phyloP scores from a whole-genome alignment of 2,113 vertebrate species.

The Sylvia atricapilla region DNA sequence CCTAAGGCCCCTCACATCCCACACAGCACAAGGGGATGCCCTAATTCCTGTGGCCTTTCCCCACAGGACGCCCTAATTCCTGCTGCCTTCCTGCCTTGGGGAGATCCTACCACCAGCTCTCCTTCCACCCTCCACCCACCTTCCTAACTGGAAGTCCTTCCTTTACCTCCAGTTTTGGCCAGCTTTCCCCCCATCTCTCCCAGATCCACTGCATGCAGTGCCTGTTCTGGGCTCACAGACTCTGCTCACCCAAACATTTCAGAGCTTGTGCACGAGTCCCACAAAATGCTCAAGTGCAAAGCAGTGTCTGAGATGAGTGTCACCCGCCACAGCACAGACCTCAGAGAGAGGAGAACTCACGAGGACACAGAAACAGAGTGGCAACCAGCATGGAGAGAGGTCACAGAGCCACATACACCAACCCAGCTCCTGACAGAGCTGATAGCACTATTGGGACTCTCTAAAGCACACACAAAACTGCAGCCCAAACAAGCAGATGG shows the following conservation, averaged over 20 bases:
- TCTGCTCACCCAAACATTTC: background rate
- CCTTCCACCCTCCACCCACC: background rate
- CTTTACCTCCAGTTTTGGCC: background rate
- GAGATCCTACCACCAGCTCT: background rate
- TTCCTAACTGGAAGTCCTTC: background rate
- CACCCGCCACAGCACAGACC: background rate
- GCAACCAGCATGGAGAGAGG: background rate
- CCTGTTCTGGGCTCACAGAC: background rate
- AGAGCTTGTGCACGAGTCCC: background rate
- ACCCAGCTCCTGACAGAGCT: background rate
- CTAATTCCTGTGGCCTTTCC: background rate
- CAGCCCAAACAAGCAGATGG: background rate
- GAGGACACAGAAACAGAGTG: background rate
- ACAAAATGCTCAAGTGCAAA: background rate
- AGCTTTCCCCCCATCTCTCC: background rate
- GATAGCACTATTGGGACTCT: too few species aligned
- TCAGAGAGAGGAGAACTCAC: background rate
- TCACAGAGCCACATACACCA: background rate
- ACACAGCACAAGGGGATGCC: rapidly evolving
- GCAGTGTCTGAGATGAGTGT: background rate
- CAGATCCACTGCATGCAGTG: background rate
- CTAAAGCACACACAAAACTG: background rate
- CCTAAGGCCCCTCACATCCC: background rate
- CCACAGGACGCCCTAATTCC: background rate
- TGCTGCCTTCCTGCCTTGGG: background rate